A percentile compares a stretch with the other conserved stretches of the same genome.
These are phyloP conservation scores for Rhagophthalmus giganteus DNA, from an alignment of 2,888 invertebrate species.

Conservation along the genomic window DNA sequence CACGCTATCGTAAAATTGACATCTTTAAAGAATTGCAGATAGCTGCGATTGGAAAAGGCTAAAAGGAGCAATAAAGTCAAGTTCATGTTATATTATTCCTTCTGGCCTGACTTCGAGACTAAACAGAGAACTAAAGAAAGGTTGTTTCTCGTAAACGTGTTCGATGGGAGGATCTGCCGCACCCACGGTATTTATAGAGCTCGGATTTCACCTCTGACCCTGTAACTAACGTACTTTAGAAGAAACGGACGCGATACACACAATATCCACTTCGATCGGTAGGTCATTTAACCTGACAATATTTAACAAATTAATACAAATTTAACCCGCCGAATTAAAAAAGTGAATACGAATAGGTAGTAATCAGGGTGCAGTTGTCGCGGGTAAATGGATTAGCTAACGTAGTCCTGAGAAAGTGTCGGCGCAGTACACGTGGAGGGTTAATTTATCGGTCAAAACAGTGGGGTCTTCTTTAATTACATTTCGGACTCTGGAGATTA, in stretches of 20 bases:
- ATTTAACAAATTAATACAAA: too few relatives aligned
- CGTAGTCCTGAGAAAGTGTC: background rate
- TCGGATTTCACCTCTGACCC: constrained; percentile 29
- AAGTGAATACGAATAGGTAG: too few relatives aligned
- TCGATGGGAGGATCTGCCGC: constrained; percentile 8
- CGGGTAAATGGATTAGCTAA: background rate
- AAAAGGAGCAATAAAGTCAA: too few relatives aligned
- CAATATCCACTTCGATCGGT: constrained; percentile 5
- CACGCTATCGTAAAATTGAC: too few relatives aligned
- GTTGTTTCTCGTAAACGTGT: constrained; percentile 18
- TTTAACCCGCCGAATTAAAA: too few relatives aligned
- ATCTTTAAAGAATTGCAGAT: too few relatives aligned
- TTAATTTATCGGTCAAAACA: constrained; percentile 26
- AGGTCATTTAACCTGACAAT: background rate
- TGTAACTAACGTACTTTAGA: constrained; percentile 16
- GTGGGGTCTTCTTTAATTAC: constrained; percentile 28
- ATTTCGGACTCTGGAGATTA: constrained; percentile 20
- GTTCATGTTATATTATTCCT: too few relatives aligned
- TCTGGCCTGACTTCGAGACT: constrained; percentile 3
- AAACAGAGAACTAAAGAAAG: constrained; percentile 20
- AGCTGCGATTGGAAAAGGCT: too few relatives aligned
- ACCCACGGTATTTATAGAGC: constrained; percentile 17
- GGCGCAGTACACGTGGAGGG: constrained; percentile 9
- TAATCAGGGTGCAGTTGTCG: too few relatives aligned
- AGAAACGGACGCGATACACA: constrained; percentile 1